phyloP scores from a whole-genome alignment of 2,113 vertebrate genomes.

The Eira barbara region DNA sequence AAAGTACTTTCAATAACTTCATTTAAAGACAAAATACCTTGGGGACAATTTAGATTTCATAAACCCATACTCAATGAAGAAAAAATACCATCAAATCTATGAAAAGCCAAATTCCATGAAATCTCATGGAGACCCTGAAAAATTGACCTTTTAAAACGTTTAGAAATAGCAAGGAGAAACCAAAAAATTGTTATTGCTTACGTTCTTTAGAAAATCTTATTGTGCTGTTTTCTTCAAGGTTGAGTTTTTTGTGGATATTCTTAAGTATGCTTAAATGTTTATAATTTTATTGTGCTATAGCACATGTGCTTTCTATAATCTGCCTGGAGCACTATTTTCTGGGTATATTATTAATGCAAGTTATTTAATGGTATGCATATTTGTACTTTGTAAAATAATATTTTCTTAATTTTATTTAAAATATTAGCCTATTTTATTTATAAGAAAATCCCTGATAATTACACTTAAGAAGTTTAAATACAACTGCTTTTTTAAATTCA shows the following conservation, averaged over 20 bases:
- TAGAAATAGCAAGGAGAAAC: not conserved
- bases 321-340: not conserved
- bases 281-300: not conserved
- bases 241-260: not conserved
- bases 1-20: not conserved
- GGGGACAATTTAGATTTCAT: not conserved
- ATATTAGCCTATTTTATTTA: not conserved
- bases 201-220: not conserved
- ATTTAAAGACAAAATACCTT: conserved; percentile 15
- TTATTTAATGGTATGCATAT: not conserved
- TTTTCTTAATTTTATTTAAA: conserved; percentile 28
- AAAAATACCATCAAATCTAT: not conserved
- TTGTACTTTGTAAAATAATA: not conserved
- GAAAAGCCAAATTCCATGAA: not conserved
- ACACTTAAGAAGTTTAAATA: not conserved
- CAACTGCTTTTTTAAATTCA: not conserved
- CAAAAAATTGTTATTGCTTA: not conserved
- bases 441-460: not conserved
- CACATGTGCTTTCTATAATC: not conserved
- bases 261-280: not conserved
- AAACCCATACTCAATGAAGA: not conserved
- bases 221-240: not conserved
- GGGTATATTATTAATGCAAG: not conserved
- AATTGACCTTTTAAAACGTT: not conserved
- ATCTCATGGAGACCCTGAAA: not conserved